phyloP scores from a whole-genome alignment of 2,888 invertebrate genomes.

The Trichacis sp. region DNA sequence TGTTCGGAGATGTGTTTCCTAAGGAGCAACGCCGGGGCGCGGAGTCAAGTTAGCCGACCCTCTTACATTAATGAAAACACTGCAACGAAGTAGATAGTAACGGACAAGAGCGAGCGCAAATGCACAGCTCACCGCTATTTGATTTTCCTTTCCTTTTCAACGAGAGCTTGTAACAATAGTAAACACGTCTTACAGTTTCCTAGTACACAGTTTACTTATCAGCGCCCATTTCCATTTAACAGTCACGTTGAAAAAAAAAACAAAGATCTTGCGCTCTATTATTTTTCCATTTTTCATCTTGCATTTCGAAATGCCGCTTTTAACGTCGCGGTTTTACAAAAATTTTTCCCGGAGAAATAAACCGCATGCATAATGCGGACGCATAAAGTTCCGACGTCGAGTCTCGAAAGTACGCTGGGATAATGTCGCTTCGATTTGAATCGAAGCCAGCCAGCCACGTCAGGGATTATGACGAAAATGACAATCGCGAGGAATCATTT shows the following conservation, averaged over 20 bases:
- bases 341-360: neutral
- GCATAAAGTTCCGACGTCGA: neutral
- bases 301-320: neutral
- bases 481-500: constrained; percentile 1
- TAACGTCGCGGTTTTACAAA: neutral
- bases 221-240: neutral
- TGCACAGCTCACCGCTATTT: constrained; percentile 1
- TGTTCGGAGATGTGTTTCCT: too few relatives aligned
- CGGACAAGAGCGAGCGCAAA: neutral
- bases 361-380: neutral
- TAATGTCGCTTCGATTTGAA: neutral
- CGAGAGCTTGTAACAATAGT: neutral
- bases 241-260: neutral
- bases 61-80: neutral
- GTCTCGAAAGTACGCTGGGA: neutral
- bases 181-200: constrained; percentile 1
- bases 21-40: neutral
- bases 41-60: neutral
- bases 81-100: constrained; percentile 1
- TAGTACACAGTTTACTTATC: neutral
- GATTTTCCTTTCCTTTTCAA: constrained; percentile 1
- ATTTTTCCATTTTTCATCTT: neutral
- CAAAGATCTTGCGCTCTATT: neutral
- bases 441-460: neutral
- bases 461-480: constrained; percentile 1